These are phyloP conservation scores for Scalopus aquaticus DNA, from an alignment of 2,113 vertebrate species.

Conservation along the genomic window DNA sequence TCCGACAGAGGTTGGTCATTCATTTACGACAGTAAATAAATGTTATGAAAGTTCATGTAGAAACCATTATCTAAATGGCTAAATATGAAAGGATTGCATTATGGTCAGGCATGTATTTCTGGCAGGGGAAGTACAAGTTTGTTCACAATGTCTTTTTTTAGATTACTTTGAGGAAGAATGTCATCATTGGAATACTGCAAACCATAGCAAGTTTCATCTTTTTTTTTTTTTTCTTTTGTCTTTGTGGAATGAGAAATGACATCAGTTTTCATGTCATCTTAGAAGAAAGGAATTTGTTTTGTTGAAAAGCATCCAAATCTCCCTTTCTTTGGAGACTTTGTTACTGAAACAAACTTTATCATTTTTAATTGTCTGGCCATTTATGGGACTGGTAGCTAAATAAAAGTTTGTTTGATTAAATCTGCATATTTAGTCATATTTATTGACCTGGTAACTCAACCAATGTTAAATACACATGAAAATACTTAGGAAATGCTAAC, in stretches of 20 bases:
- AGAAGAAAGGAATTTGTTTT: constrained; percentile 83
- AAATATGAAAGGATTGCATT: constrained; percentile 82
- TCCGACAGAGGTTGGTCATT: constrained; percentile 74
- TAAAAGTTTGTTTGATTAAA: constrained; percentile 58
- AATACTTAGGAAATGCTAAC: constrained; percentile 61
- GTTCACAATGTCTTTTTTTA: constrained; percentile 87
- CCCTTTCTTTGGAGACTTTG: constrained; percentile 73
- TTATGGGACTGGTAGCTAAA: constrained; percentile 66
- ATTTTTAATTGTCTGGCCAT: constrained; percentile 83
- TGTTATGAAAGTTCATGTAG: constrained; percentile 84
- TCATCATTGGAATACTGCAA: constrained; percentile 82
- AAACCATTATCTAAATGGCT: constrained; percentile 86
- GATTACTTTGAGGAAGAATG: constrained; percentile 83
- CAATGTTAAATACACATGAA: constrained; percentile 39
- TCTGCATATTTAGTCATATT: constrained; percentile 68
- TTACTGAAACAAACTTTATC: constrained; percentile 83
- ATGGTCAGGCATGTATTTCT: constrained; percentile 83
- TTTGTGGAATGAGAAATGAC: constrained; percentile 85
- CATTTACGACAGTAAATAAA: constrained; percentile 85
- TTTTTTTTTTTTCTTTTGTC: constrained; percentile 32
- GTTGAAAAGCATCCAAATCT: constrained; percentile 80
- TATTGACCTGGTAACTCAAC: constrained; percentile 76
- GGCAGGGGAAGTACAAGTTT: constrained; percentile 81
- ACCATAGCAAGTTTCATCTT: constrained; percentile 77
- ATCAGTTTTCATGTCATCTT: constrained; percentile 85